Percentiles rank a stretch among this genome's conserved stretches.
phyloP scores from a whole-genome alignment of 2,888 invertebrate species.

The Papilio demoleus region DNA sequence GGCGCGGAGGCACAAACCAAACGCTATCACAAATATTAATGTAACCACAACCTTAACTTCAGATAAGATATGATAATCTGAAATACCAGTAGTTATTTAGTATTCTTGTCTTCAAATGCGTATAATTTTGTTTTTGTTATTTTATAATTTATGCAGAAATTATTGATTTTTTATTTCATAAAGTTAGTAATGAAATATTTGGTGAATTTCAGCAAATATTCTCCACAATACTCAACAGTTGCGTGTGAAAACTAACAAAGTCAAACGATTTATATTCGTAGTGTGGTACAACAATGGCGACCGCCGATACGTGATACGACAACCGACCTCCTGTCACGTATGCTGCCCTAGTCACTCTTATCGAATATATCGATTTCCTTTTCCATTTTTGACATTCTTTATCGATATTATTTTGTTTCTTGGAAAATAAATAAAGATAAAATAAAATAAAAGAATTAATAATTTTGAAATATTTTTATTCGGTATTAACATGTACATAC shows the following conservation, averaged over 20 bases:
- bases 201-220: background rate
- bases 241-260: conserved; percentile 4
- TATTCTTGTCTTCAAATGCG: background rate
- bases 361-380: conserved; percentile 60
- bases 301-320: conserved; percentile 56
- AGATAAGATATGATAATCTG: background rate
- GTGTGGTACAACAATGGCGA: conserved; percentile 57
- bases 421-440: too few relatives aligned
- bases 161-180: too few relatives aligned
- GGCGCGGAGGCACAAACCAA: background rate
- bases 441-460: too few relatives aligned
- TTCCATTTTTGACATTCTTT: conserved; percentile 40
- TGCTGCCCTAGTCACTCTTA: conserved; percentile 63
- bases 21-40: background rate
- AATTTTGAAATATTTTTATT: too few relatives aligned
- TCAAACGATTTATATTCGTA: conserved; percentile 44
- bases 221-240: background rate
- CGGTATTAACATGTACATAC: too few relatives aligned
- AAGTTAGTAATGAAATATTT: too few relatives aligned
- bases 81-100: background rate
- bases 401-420: conserved; percentile 8
- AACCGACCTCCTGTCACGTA: conserved; percentile 55
- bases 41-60: background rate
- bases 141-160: too few relatives aligned
- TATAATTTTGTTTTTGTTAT: too few relatives aligned